Conservation (phyloP, 1,140 invertebrate species). For the Tetragonula clypearis region DNA sequence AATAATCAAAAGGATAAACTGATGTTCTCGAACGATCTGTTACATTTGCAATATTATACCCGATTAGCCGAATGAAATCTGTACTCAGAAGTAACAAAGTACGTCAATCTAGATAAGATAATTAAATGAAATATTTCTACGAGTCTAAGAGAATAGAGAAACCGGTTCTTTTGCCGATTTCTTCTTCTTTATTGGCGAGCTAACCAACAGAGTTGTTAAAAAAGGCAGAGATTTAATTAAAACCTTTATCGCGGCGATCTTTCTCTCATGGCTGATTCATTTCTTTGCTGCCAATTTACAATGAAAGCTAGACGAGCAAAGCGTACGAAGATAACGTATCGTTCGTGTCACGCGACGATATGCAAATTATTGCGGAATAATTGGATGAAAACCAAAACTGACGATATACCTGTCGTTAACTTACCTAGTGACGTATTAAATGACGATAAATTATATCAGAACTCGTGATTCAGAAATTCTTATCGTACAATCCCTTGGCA, state of each 20-base stretch:
- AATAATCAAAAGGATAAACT: background rate
- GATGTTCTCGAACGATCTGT: background rate
- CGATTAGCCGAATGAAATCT: conserved; percentile 15
- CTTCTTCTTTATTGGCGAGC: background rate
- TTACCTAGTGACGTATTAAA: background rate
- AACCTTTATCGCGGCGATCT: background rate
- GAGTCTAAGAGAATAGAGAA: background rate
- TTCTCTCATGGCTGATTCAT: background rate
- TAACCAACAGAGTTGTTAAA: background rate
- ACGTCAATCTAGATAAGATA: background rate
- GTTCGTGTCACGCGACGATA: background rate
- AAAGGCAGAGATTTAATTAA: conserved; percentile 11
- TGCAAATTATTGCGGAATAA: conserved; percentile 16
- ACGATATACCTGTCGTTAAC: background rate
- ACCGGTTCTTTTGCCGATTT: background rate
- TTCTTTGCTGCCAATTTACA: background rate
- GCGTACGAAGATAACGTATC: conserved; percentile 1
- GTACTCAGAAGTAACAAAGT: conserved; percentile 16
- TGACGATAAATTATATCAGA: background rate
- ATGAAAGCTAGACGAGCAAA: background rate
- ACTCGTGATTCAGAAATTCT: background rate
- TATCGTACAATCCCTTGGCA: background rate
- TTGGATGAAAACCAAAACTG: background rate
- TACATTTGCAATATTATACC: background rate
- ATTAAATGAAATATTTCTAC: background rate